These are phyloP conservation scores for Ceuthmochares aereus DNA, from an alignment of 2,113 vertebrate genomes.

Conservation along the genomic window DNA sequence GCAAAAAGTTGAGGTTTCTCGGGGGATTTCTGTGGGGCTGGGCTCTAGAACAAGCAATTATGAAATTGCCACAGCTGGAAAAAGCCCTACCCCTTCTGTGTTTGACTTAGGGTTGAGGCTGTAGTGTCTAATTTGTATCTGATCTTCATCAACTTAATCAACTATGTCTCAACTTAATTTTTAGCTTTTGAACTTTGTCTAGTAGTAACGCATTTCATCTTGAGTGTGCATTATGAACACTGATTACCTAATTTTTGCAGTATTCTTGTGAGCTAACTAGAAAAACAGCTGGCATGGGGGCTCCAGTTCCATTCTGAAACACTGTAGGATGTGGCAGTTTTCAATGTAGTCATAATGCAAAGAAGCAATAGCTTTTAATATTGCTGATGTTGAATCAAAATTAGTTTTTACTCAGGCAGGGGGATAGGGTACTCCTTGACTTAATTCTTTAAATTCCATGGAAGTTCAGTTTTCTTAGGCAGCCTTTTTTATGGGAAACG, in stretches of 20 bases:
- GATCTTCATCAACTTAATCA: neutral
- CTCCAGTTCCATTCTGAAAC: neutral
- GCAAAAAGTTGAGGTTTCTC: neutral
- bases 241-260: neutral
- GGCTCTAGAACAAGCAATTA: neutral
- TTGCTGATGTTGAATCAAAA: conserved; percentile 4
- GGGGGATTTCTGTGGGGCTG: accelerated
- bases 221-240: neutral
- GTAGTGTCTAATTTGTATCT: neutral
- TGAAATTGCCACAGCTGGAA: neutral
- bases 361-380: conserved; percentile 33
- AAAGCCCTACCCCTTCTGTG: neutral
- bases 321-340: neutral
- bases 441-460: neutral
- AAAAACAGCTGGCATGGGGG: neutral
- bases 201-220: neutral
- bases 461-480: neutral
- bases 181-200: neutral
- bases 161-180: neutral
- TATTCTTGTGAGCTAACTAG: neutral
- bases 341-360: neutral
- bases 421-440: neutral
- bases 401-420: neutral
- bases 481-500: neutral
- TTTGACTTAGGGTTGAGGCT: neutral